Base-by-base conservation (phyloP, 2,797 vertebrate genomes). In the Steatocranus sp. region DNA sequence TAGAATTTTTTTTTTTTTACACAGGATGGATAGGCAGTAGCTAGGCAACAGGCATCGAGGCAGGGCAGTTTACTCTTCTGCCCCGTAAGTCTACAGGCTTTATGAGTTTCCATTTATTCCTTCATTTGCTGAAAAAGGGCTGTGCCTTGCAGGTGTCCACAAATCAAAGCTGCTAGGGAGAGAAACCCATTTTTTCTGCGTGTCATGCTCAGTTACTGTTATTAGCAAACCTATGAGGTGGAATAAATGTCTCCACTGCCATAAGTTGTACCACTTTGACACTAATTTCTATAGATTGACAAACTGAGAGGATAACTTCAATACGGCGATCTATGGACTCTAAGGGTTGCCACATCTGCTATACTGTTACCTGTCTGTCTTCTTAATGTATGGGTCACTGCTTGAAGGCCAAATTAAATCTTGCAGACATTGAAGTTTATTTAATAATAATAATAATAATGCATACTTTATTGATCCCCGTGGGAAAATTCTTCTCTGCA, bases 1-100 rank as follows among this genome's bases (percentile, higher is more conserved):
- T 41, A 76, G 43, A 86, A 86, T 0, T 7, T 49, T 4, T 3
- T 2, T 12, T 36, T 12, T 41, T 56, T 30, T 17, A 79, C 76
- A 80, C 80, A 87, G 83, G 78, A 91, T 89, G 79, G 77, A 90
- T 91, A 85, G 89, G 82, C 27, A 25, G 94, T 95, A 95, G 74
- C 94, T 92, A 94, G 91, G 94, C 94, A 95, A 95, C 94, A 93
- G 70, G 86, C 85, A 83, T 25, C 6, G 78, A 92, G 88, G 80
- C 84, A 87, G 89, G 75, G 66, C 84, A 80, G 81, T 91, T 91
- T 87, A 87, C 79, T 89, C 68, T 48, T 91, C 78, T 87, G 85
- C 61, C 86, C 61, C 53, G 27, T 83, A 90, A 87, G 73, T 90
- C 81, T 78, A 79, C 51, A 79, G 75, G 84, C 87, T 86, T 91